Conservation (phyloP, 2,113 vertebrate species). For the Rhombomys opimus region DNA sequence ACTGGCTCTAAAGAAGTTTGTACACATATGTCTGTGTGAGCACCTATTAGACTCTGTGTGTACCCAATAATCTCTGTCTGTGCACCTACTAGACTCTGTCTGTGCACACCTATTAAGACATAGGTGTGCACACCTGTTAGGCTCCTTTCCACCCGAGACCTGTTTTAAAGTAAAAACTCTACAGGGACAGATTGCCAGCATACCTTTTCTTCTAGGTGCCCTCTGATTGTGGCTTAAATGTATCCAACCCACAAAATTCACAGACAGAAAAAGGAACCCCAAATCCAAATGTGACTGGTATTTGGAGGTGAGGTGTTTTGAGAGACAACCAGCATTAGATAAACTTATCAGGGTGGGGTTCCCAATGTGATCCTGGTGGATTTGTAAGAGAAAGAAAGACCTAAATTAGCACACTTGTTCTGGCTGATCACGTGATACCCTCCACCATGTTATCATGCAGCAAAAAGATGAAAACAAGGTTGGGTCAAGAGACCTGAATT, state of each 20-base stretch:
- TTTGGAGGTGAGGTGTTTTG: background rate
- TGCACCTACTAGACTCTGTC: background rate
- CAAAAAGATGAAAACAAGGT: background rate
- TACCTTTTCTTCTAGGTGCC: background rate
- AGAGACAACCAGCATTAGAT: background rate
- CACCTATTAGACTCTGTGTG: background rate
- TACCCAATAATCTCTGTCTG: background rate
- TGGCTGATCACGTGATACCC: background rate
- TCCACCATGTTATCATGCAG: background rate
- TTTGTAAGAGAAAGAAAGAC: background rate
- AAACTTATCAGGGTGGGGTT: background rate
- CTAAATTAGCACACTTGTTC: background rate
- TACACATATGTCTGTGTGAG: background rate
- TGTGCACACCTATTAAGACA: background rate
- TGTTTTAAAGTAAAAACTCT: slow-evolving; percentile 22
- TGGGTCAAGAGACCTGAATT: background rate
- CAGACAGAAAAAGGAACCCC: background rate
- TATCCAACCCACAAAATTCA: background rate
- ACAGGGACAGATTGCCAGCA: background rate
- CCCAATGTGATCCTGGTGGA: background rate
- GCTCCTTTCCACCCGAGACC: background rate
- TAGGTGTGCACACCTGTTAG: background rate
- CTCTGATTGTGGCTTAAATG: background rate
- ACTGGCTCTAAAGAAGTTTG: background rate
- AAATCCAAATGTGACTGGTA: background rate